These are phyloP conservation scores for Folsomia candida DNA, from an alignment of 2,888 invertebrate genomes.

Conservation along the genomic window DNA sequence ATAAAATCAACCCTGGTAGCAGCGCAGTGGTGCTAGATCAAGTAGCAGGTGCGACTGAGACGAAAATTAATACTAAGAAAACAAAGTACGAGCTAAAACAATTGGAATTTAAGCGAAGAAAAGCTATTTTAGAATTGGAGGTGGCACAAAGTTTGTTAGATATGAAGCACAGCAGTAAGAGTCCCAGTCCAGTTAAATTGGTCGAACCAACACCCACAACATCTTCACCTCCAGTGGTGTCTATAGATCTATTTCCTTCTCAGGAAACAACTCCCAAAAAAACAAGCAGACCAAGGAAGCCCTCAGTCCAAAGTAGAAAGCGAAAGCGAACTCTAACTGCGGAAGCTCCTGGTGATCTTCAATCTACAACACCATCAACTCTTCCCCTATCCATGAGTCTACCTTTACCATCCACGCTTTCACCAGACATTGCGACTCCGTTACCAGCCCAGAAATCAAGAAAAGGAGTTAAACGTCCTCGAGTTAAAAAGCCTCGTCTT, in stretches of 20 bases:
- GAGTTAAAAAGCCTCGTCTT: background rate
- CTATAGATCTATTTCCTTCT: background rate
- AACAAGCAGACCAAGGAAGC: background rate
- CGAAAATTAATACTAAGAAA: background rate
- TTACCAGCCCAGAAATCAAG: background rate
- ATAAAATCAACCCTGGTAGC: background rate
- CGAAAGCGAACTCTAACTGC: slow-evolving; percentile 12
- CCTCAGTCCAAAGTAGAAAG: slow-evolving; percentile 2
- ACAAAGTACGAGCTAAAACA: background rate
- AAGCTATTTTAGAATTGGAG: slow-evolving; percentile 34
- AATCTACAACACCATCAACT: background rate
- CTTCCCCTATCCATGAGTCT: background rate
- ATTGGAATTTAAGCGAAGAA: slow-evolving; percentile 27
- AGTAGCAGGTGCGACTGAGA: background rate
- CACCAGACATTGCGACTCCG: background rate
- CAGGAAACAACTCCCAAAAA: background rate
- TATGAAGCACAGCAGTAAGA: slow-evolving; percentile 15
- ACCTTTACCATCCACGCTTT: background rate
- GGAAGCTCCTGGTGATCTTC: slow-evolving; percentile 3
- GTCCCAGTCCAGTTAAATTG: background rate
- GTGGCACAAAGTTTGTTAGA: slow-evolving; percentile 31
- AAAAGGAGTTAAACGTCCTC: background rate
- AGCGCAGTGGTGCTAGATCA: background rate
- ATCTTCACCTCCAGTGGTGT: too few relatives aligned
- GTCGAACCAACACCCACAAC: background rate